A percentile compares a stretch with the other conserved stretches of the same genome.
phyloP scores from a whole-genome alignment of 2,113 vertebrate genomes.

The Amazona vittata region DNA sequence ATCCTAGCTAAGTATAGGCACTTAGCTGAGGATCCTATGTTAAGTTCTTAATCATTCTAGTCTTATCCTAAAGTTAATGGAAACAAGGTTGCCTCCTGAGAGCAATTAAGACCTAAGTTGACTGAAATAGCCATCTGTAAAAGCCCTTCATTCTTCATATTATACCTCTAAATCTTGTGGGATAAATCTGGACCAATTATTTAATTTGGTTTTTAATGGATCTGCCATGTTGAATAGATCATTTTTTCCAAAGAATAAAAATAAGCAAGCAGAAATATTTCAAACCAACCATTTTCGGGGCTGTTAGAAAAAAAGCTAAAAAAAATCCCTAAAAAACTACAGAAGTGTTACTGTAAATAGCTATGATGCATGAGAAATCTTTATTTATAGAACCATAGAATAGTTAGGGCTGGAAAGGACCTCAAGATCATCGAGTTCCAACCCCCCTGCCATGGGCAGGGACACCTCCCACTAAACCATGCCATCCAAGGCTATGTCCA shows the following conservation, averaged over 20 bases:
- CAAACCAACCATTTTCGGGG: neutral
- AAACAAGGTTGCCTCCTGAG: slow-evolving; percentile 34
- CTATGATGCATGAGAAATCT: neutral
- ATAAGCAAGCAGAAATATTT: neutral
- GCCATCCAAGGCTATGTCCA: too few relatives aligned
- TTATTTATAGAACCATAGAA: neutral
- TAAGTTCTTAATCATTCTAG: slow-evolving; percentile 35
- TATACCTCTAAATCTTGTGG: neutral
- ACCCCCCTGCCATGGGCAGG: too few relatives aligned
- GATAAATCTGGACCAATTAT: slow-evolving; percentile 34
- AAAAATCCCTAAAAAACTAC: neutral
- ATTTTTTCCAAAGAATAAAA: neutral
- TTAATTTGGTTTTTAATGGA: neutral
- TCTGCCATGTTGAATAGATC: neutral
- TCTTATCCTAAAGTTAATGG: slow-evolving; percentile 32
- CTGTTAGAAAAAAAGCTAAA: neutral
- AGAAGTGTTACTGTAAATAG: neutral
- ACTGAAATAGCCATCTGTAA: slow-evolving; percentile 23
- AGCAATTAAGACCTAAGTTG: slow-evolving; percentile 20
- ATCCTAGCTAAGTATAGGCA: neutral
- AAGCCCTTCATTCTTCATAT: slow-evolving; percentile 1
- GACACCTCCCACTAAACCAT: too few relatives aligned
- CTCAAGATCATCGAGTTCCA: too few relatives aligned
- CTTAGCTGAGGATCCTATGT: neutral
- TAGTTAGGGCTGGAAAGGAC: too few relatives aligned